Evolutionary conservation across 1,140 invertebrate species (phyloP).

Genomic region (Hylaeus anthracinus): DNA sequence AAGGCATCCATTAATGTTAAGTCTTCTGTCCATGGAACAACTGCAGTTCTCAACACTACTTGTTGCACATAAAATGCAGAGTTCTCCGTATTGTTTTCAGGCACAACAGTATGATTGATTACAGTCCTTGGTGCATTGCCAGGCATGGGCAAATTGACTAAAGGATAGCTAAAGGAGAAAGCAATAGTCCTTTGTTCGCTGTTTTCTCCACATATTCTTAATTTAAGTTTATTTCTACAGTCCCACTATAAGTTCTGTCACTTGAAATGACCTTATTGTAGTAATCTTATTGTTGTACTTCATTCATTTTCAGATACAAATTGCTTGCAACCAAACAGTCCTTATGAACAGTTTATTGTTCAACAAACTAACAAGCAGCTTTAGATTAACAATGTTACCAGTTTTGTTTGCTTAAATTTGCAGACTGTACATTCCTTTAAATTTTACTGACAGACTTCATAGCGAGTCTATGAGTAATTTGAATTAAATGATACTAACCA

Average conservation of each 20-base stretch:
- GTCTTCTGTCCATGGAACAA: slow-evolving; percentile 92
- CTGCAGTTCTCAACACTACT: slow-evolving; percentile 86
- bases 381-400: too few relatives aligned
- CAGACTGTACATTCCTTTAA: too few relatives aligned
- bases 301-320: too few relatives aligned
- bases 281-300: too few relatives aligned
- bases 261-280: too few relatives aligned
- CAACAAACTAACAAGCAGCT: too few relatives aligned
- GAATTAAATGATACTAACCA: slow-evolving; percentile 84
- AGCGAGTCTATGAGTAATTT: not conserved
- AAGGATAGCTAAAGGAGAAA: slow-evolving; percentile 85
- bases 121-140: slow-evolving; percentile 86
- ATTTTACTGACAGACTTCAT: too few relatives aligned
- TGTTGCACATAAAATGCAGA: slow-evolving; percentile 92
- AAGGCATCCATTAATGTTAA: slow-evolving; percentile 93
- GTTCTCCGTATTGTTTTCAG: slow-evolving; percentile 77
- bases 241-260: too few relatives aligned
- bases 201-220: not conserved
- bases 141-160: slow-evolving; percentile 90
- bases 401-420: too few relatives aligned
- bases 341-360: too few relatives aligned
- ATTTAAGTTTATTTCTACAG: too few relatives aligned
- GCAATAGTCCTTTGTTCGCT: not conserved
- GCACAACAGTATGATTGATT: slow-evolving; percentile 70
- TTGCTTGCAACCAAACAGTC: too few relatives aligned